These are phyloP conservation scores for Axea sp. DNA, from an alignment of 2,888 invertebrate species.

Conservation along the genomic window DNA sequence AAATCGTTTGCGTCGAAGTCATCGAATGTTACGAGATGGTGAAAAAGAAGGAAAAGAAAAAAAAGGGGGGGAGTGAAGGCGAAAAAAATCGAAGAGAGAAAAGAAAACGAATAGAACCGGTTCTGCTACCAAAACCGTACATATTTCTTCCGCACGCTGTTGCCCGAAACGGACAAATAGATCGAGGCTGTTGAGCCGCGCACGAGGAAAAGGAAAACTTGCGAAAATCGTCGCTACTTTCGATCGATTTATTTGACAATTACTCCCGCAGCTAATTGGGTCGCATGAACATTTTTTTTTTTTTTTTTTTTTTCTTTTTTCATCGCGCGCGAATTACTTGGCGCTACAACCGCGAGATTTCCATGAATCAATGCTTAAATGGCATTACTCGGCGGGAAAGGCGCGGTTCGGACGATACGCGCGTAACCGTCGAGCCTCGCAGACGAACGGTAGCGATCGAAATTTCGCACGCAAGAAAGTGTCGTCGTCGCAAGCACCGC, in stretches of 20 bases:
- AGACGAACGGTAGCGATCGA: constrained; percentile 17
- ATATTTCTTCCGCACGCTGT: constrained; percentile 75
- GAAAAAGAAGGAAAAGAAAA: constrained; percentile 64
- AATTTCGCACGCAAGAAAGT: constrained; percentile 30
- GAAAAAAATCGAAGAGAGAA: constrained; percentile 65
- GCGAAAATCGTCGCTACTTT: constrained; percentile 66
- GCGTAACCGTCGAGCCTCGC: too few species aligned
- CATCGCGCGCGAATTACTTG: too few species aligned
- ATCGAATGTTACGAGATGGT: constrained; percentile 27
- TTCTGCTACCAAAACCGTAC: constrained; percentile 75
- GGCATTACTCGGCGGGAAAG: too few species aligned
- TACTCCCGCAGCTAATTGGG: constrained; percentile 4
- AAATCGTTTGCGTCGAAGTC: constrained; percentile 34
- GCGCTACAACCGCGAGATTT: too few species aligned
- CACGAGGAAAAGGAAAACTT: constrained; percentile 70
- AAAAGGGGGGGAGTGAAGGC: constrained; percentile 67
- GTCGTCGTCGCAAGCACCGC: constrained; percentile 54
- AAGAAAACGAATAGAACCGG: constrained; percentile 71
- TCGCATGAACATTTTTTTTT: not conserved
- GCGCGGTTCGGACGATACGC: too few species aligned
- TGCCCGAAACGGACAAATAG: constrained; percentile 76
- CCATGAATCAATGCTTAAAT: too few species aligned
- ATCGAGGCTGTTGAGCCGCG: constrained; percentile 70
- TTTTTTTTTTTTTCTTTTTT: too few species aligned
- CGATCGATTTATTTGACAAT: constrained; percentile 50